Evolutionary conservation across 2,113 vertebrate genomes (phyloP).

Genomic region (Lanius ludovicianus): DNA sequence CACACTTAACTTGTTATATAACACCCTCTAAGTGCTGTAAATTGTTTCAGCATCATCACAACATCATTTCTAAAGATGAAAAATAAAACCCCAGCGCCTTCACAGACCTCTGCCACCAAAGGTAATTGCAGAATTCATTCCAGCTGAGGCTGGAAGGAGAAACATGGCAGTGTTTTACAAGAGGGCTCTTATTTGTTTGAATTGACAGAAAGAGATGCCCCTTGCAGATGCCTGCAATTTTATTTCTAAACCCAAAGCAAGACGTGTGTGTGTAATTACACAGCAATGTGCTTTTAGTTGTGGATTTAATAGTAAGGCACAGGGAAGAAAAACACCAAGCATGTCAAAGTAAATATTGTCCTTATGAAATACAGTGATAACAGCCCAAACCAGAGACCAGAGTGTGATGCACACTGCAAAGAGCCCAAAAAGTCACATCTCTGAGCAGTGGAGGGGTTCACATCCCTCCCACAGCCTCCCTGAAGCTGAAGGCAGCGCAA

Average conservation of each 20-base stretch:
- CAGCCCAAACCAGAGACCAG: neutral
- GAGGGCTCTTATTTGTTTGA: neutral
- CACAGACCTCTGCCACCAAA: neutral
- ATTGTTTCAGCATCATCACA: neutral
- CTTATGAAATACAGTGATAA: neutral
- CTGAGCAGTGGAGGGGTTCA: neutral
- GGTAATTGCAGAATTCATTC: neutral
- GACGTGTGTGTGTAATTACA: neutral
- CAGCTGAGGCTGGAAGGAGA: neutral
- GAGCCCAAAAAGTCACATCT: neutral
- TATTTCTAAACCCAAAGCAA: neutral
- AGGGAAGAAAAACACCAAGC: neutral
- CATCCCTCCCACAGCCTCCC: neutral
- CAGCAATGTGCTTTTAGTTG: neutral
- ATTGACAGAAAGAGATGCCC: neutral
- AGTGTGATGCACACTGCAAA: fast-evolving
- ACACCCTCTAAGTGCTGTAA: neutral
- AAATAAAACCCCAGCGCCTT: neutral
- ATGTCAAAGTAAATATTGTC: neutral
- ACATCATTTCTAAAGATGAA: neutral
- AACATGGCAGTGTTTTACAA: neutral
- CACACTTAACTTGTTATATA: neutral
- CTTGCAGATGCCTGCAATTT: neutral
- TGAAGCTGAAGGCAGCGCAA: neutral
- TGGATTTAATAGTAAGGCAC: neutral